These are phyloP conservation scores for Trichoplusia ni DNA, from an alignment of 1,140 invertebrate species.

Conservation along the genomic window DNA sequence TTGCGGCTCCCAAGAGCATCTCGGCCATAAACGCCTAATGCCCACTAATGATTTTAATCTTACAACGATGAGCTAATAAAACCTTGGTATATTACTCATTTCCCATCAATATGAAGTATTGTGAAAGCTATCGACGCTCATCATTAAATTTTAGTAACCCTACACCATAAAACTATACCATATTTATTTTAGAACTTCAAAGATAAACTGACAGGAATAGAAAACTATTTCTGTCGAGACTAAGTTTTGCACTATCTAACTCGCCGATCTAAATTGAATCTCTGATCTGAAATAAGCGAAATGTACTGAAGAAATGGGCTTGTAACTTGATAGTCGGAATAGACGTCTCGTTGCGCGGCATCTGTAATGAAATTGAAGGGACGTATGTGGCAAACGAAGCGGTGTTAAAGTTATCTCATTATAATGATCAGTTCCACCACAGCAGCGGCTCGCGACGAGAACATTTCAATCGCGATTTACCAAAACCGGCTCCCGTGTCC, in stretches of 20 bases:
- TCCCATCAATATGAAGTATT: neutral
- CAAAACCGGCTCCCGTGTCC: constrained; percentile 56
- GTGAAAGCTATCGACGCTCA: constrained; percentile 17
- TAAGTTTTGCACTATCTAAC: constrained; percentile 47
- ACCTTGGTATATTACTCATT: constrained; percentile 13
- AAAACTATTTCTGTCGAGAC: constrained; percentile 37
- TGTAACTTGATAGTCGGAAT: constrained; percentile 48
- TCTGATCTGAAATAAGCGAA: constrained; percentile 59
- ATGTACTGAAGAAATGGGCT: constrained; percentile 52
- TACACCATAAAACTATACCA: constrained; percentile 31
- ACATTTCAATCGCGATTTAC: constrained; percentile 70
- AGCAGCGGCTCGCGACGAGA: constrained; percentile 42
- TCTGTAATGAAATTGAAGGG: constrained; percentile 62
- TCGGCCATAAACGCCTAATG: constrained; percentile 43
- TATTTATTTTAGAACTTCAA: constrained; percentile 18
- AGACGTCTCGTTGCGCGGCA: constrained; percentile 39
- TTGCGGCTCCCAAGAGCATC: constrained; percentile 37
- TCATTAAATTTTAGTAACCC: constrained; percentile 15
- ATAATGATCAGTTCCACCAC: constrained; percentile 46
- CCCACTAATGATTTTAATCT: constrained; percentile 39
- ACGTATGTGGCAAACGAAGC: constrained; percentile 44
- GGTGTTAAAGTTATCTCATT: constrained; percentile 52
- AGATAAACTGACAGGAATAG: constrained; percentile 45
- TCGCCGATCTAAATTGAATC: constrained; percentile 69
- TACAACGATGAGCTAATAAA: constrained; percentile 34